A percentile compares a stretch with the other conserved stretches of the same genome.
phyloP scores from a whole-genome alignment of 2,888 invertebrate genomes.

The Drosophila lacicola region DNA sequence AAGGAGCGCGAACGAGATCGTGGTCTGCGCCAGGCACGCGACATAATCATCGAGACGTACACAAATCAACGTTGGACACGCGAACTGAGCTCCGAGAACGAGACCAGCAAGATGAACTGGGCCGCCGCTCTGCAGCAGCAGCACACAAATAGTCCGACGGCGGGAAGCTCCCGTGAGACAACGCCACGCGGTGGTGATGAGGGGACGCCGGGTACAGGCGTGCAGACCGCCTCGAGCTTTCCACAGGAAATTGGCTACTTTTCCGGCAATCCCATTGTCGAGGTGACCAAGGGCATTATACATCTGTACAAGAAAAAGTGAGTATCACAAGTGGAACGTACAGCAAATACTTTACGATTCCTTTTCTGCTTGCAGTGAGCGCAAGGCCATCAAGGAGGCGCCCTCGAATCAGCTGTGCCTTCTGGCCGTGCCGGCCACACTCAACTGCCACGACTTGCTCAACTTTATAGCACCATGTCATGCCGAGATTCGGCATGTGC shows the following conservation, averaged over 20 bases:
- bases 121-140: slow-evolving; percentile 66
- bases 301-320: slow-evolving; percentile 99
- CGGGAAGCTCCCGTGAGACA: slow-evolving; percentile 88
- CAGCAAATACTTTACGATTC: background rate
- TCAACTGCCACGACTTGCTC: slow-evolving; percentile 96
- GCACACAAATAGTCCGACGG: slow-evolving; percentile 72
- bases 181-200: slow-evolving; percentile 84
- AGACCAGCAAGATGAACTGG: slow-evolving; percentile 64
- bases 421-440: slow-evolving; percentile 94
- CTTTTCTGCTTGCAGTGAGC: slow-evolving; percentile 87
- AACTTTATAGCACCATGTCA: slow-evolving; percentile 97
- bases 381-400: slow-evolving; percentile 89
- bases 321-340: slow-evolving; percentile 51
- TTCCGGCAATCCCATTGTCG: slow-evolving; percentile 97
- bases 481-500: slow-evolving; percentile 94
- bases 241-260: slow-evolving; percentile 91
- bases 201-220: slow-evolving; percentile 12
- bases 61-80: slow-evolving; percentile 86
- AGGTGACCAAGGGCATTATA: slow-evolving; percentile 97
- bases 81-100: slow-evolving; percentile 32
- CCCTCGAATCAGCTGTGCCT: slow-evolving; percentile 95
- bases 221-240: slow-evolving; percentile 79
- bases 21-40: slow-evolving; percentile 89
- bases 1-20: slow-evolving; percentile 87
- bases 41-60: slow-evolving; percentile 92